Conservation (phyloP, 2,888 invertebrate genomes). For the Apamea monoglypha region DNA sequence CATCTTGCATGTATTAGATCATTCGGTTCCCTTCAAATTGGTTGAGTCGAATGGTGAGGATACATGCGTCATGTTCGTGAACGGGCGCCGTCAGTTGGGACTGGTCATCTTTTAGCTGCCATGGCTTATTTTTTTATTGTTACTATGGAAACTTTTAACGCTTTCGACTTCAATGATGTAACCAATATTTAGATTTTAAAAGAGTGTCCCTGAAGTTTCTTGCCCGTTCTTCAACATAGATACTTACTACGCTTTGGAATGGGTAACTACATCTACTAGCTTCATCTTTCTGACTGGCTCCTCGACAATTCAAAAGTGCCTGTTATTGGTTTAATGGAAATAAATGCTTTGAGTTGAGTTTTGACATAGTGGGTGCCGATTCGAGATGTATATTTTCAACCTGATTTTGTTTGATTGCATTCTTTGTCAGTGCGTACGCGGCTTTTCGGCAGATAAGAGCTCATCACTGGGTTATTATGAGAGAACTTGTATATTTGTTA, state of each 20-base stretch:
- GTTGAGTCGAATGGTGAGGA: too few species aligned
- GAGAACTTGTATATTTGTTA: constrained; percentile 31
- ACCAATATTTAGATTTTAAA: neutral
- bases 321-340: neutral
- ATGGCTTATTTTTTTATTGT: too few species aligned
- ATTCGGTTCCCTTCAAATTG: too few species aligned
- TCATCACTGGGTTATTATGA: constrained; percentile 49
- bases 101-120: neutral
- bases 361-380: neutral
- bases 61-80: constrained; percentile 3
- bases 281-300: neutral
- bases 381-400: too few species aligned
- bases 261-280: too few species aligned
- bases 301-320: neutral
- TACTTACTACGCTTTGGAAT: neutral
- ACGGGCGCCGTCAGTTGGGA: neutral
- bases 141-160: neutral
- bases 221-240: neutral
- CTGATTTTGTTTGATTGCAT: neutral
- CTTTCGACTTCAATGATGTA: neutral
- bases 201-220: neutral
- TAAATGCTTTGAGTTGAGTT: neutral
- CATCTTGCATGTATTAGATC: too few species aligned
- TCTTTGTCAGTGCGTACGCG: constrained; percentile 21
- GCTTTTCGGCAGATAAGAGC: constrained; percentile 42